Evolutionary conservation across 2,888 invertebrate species (phyloP).

Genomic region (Argyra leucocephala): DNA sequence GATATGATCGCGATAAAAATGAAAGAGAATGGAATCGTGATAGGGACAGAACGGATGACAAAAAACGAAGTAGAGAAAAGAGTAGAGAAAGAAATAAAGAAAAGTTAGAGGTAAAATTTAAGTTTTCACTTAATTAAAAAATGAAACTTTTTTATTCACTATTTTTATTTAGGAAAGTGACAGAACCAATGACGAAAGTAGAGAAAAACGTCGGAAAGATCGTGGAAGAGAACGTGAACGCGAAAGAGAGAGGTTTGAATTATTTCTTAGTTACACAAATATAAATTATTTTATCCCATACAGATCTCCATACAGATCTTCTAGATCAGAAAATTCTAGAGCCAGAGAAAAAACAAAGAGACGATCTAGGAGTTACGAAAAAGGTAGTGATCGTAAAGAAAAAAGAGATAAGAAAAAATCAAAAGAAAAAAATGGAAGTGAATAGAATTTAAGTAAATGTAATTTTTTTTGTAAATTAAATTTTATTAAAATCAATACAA

Average conservation of each 20-base stretch:
- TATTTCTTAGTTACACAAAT: constrained; percentile 14
- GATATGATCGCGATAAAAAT: constrained; percentile 31
- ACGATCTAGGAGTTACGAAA: constrained; percentile 50
- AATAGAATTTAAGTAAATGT: no score
- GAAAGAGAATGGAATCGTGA: constrained; percentile 35
- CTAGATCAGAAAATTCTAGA: constrained; percentile 49
- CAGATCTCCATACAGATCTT: constrained; percentile 25
- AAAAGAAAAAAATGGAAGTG: constrained; percentile 64
- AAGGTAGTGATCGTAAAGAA: constrained; percentile 58
- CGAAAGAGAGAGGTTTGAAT: constrained; percentile 27
- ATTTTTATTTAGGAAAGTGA: constrained; percentile 29
- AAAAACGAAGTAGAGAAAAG: constrained; percentile 38
- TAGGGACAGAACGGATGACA: constrained; percentile 34
- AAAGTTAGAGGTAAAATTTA: constrained; percentile 15
- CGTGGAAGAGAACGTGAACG: constrained; percentile 42
- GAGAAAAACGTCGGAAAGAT: constrained; percentile 39
- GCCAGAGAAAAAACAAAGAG: constrained; percentile 59
- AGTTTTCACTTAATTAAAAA: no score
- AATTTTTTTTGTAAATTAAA: no score
- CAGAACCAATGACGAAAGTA: constrained; percentile 35
- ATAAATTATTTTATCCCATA: constrained; percentile 15
- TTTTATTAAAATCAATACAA: no score
- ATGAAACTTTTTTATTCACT: background rate
- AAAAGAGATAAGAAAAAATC: constrained; percentile 59
- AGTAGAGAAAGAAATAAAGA: constrained; percentile 27